Conservation (phyloP, 2,113 vertebrate genomes). For the Chlorodrepanis virens region DNA sequence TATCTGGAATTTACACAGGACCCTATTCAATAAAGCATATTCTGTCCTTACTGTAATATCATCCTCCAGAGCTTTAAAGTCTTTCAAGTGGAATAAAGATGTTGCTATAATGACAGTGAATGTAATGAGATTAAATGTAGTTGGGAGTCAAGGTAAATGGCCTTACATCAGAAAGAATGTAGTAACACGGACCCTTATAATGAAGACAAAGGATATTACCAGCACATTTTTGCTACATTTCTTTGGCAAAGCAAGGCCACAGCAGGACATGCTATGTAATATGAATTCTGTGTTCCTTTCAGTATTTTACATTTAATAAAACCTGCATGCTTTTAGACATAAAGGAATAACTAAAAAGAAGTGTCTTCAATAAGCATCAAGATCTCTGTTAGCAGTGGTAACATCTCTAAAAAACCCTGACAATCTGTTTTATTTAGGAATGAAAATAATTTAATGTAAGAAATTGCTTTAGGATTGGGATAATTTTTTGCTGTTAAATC, state of each 20-base stretch:
- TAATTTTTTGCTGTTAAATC: not conserved
- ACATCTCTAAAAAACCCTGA: not conserved
- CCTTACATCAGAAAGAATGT: constrained; percentile 69
- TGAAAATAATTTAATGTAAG: not conserved
- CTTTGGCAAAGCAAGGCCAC: constrained; percentile 67
- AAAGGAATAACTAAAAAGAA: constrained; percentile 32
- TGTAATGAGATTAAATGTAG: constrained; percentile 74
- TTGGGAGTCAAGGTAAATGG: constrained; percentile 71
- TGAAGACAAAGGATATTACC: constrained; percentile 69
- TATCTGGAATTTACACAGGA: constrained; percentile 54
- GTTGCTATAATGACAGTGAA: constrained; percentile 67
- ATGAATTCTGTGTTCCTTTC: constrained; percentile 21
- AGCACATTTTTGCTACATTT: constrained; percentile 54
- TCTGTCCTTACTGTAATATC: constrained; percentile 39
- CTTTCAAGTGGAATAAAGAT: constrained; percentile 73
- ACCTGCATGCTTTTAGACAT: not conserved
- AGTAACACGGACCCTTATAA: constrained; percentile 58
- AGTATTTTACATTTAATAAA: constrained; percentile 33
- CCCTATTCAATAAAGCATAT: constrained; percentile 55
- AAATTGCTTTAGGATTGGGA: not conserved
- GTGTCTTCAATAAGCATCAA: not conserved
- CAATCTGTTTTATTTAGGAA: not conserved
- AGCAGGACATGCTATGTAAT: constrained; percentile 49
- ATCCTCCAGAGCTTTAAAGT: constrained; percentile 72
- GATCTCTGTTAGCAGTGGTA: not conserved